Percentiles rank a stretch among this genome's conserved stretches.
Evolutionary conservation across 2,888 invertebrate species (phyloP).

Genomic region (Volucella inflata): DNA sequence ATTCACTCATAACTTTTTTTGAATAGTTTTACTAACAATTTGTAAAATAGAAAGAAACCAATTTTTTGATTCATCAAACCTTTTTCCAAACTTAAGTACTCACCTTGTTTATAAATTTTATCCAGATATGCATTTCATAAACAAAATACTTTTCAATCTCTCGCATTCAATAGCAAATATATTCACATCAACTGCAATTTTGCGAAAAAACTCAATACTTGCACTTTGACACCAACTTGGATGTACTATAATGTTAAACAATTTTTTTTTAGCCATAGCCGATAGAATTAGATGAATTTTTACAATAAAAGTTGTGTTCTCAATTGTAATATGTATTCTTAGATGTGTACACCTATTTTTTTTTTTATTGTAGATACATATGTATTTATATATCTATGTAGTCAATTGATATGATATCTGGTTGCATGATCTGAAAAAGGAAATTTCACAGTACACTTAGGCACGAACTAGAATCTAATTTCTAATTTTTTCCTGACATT

Average conservation of each 20-base stretch:
- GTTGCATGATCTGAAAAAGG: slow-evolving; percentile 3
- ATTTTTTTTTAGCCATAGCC: not conserved
- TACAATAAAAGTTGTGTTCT: no score
- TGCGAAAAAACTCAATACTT: not conserved
- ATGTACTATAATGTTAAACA: slow-evolving; percentile 2
- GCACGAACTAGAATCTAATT: not conserved
- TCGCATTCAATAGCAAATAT: no score
- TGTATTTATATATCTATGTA: not conserved
- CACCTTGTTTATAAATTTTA: no score
- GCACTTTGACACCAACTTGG: not conserved
- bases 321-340: no score
- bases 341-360: not conserved
- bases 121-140: no score
- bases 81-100: no score
- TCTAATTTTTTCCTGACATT: not conserved
- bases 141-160: no score
- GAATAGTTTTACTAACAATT: no score
- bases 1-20: no score
- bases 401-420: not conserved
- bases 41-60: no score
- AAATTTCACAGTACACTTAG: not conserved
- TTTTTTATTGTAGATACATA: not conserved
- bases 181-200: not conserved
- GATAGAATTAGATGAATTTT: not conserved
- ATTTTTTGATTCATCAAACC: no score